Base-by-base conservation (phyloP, 2,113 vertebrate genomes). In the Oryzias curvinotus region DNA sequence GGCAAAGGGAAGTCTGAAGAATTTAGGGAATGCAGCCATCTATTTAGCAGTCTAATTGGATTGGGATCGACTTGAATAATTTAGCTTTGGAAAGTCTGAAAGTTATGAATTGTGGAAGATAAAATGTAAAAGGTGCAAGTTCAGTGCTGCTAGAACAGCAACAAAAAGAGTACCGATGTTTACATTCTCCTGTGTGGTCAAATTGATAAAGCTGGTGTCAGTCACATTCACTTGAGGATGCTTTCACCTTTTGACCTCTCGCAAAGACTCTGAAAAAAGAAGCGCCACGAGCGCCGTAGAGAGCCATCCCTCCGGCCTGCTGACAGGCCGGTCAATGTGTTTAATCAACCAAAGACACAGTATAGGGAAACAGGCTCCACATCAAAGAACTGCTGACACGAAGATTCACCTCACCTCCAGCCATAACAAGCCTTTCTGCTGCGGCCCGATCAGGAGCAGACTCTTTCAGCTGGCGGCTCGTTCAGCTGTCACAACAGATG, bases 311-410 rank as follows among this genome's bases (percentile, higher is more conserved):
- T 85, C 80, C 77, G 71, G 54, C 57, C 43, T 0, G 14, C 70
- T 83, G 88, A 89, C 84, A 83, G 78, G 52, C 49, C 60, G 67
- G 80, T 89, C 87, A 23, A 85, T 88, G 81, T 75, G 81, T 75
- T 83, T 83, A 85, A 87, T 88, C 84, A 88, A 84, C 79, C 76
- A 74, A 73, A 78, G 67, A 72, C 71, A 54, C n/a, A 36, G 57
- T 65, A 67, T 76, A 74, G 68, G 62, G 80, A 77, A 83, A 71
- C 70, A 52, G 68, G 71, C 71, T 53, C 63, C 78, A 76, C 77
- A 68, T 81, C 79, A 78, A 73, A 70, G 55, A 80, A 75, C 70
- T 80, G 78, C 82, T 82, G 79, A 86, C 62, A 52, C 67, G 77
- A 76, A 71, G 83, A 81, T 81, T 84, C 61, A 68, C 48, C 49